Conservation (phyloP, 2,797 vertebrate species). For the Onychomys arenicola region DNA sequence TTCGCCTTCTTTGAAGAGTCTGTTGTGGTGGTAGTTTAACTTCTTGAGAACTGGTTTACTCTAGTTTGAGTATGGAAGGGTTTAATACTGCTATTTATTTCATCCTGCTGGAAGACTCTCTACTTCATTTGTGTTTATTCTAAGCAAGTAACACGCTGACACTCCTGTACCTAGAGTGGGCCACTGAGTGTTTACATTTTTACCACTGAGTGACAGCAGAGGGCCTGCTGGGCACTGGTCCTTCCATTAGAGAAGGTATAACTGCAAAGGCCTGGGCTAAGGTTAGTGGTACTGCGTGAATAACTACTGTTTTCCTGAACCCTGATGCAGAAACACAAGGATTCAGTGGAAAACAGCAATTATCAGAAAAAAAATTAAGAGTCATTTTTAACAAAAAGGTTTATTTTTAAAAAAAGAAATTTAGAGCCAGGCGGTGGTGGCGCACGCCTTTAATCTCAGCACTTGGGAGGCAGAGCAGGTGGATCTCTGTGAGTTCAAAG, state of each 20-base stretch:
- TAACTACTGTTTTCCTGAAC: slow-evolving; percentile 65
- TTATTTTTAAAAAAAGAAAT: slow-evolving; percentile 64
- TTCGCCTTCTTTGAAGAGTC: slow-evolving; percentile 7
- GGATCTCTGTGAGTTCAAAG: no score
- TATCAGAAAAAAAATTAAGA: slow-evolving; percentile 70
- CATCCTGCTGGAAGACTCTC: background rate
- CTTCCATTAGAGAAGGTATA: background rate
- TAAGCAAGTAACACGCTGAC: slow-evolving; percentile 33
- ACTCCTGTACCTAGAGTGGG: slow-evolving; percentile 36
- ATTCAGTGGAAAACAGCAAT: slow-evolving; percentile 59
- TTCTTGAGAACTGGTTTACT: slow-evolving; percentile 33
- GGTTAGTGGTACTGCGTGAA: slow-evolving; percentile 51
- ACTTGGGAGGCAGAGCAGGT: no score
- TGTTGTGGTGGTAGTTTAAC: slow-evolving; percentile 52
- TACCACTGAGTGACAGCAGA: background rate
- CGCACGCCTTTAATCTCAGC: no score
- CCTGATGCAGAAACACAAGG: slow-evolving; percentile 23
- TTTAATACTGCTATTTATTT: slow-evolving; percentile 30
- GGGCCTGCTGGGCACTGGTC: background rate
- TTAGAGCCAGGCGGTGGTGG: no score
- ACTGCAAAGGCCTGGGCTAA: slow-evolving; percentile 7
- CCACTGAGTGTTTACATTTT: slow-evolving; percentile 27
- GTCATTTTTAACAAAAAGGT: slow-evolving; percentile 59
- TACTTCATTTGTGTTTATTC: slow-evolving; percentile 50
- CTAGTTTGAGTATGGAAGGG: slow-evolving; percentile 26